phyloP scores from a whole-genome alignment of 2,797 vertebrate species.

The Linurgus olivaceus region DNA sequence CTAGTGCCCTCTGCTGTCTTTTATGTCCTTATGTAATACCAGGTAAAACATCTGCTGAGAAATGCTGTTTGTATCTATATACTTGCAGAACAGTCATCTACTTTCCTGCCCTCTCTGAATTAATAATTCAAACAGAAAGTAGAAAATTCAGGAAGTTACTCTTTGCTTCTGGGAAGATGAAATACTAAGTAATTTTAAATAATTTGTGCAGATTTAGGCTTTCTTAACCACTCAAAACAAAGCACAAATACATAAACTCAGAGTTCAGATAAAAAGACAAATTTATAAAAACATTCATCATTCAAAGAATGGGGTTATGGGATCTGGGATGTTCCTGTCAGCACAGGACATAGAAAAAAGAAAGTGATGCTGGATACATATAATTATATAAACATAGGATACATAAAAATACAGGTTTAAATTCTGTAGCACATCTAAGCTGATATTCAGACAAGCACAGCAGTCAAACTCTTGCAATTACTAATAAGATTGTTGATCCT shows the following conservation, averaged over 20 bases:
- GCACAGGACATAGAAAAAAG: background rate
- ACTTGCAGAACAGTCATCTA: background rate
- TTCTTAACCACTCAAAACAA: background rate
- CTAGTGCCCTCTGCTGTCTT: conserved; percentile 17
- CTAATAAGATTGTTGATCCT: background rate
- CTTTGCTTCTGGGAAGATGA: background rate
- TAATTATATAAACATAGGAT: background rate
- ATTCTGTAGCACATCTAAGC: background rate
- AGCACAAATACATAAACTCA: background rate
- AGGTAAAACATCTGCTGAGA: background rate
- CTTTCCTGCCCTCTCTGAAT: background rate
- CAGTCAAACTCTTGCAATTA: background rate
- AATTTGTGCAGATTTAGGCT: background rate
- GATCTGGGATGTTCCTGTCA: background rate
- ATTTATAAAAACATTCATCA: background rate
- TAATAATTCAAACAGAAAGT: background rate
- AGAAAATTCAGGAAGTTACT: background rate
- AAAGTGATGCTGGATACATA: rapidly evolving
- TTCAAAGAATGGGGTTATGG: background rate
- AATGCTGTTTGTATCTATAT: background rate
- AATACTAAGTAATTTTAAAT: background rate
- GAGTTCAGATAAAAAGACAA: background rate
- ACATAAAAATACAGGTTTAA: background rate
- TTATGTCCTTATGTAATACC: background rate
- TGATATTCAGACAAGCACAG: background rate